These are phyloP conservation scores for Drosophila subsilvestris DNA, from an alignment of 2,888 invertebrate genomes.

Conservation along the genomic window DNA sequence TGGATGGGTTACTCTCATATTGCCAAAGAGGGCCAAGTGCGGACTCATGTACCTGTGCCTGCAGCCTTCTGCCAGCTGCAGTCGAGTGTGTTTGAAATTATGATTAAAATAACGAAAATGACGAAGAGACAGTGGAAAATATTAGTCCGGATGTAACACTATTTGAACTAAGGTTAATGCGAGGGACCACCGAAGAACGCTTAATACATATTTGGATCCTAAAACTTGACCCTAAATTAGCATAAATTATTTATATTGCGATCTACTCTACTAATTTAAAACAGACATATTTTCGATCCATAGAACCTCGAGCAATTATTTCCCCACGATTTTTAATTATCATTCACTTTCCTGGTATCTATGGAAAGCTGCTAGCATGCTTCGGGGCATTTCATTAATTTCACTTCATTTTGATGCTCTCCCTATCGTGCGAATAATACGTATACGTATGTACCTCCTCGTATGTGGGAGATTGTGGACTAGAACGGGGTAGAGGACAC, in stretches of 20 bases:
- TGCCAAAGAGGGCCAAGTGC: background rate
- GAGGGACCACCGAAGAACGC: background rate
- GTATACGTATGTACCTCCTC: no score
- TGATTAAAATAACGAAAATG: conserved; percentile 70
- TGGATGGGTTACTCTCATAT: background rate
- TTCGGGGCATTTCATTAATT: conserved; percentile 72
- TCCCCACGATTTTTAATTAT: conserved; percentile 2
- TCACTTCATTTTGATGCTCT: conserved; percentile 55
- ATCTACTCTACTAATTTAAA: background rate
- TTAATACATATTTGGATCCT: no score
- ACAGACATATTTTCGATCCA: background rate
- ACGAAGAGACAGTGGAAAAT: conserved; percentile 25
- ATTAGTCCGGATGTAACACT: background rate
- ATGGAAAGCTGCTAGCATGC: conserved; percentile 55
- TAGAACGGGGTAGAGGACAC: background rate
- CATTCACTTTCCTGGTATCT: conserved; percentile 1
- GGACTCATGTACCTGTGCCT: conserved; percentile 24
- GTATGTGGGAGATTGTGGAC: background rate
- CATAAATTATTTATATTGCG: no score
- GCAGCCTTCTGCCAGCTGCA: conserved; percentile 24
- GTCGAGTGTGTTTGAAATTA: conserved; percentile 56
- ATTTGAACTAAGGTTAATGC: background rate
- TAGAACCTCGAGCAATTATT: conserved; percentile 4
- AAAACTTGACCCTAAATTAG: no score
- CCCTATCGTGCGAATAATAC: conserved; percentile 25